phyloP scores from a whole-genome alignment of 2,113 vertebrate species.

The Labeo rohita region DNA sequence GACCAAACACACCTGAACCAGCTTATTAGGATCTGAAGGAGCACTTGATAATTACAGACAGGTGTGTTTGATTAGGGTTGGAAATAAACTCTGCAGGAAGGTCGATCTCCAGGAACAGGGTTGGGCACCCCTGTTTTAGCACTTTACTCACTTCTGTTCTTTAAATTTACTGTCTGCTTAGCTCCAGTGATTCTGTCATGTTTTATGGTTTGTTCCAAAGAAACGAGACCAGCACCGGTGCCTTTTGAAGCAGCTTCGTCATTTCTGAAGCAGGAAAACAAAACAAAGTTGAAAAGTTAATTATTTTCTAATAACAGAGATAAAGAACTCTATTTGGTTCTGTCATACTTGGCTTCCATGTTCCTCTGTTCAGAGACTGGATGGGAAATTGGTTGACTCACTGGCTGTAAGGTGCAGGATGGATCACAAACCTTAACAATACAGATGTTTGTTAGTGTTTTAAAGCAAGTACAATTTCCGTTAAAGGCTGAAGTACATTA shows the following conservation, averaged over 20 bases:
- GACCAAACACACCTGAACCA: too few relatives aligned
- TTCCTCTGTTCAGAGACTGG: neutral
- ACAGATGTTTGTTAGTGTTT: neutral
- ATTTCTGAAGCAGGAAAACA: neutral
- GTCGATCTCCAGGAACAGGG: too few relatives aligned
- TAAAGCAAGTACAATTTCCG: neutral
- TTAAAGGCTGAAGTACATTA: neutral
- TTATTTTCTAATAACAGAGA: neutral
- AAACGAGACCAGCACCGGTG: conserved; percentile 28
- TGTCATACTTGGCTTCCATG: conserved; percentile 35
- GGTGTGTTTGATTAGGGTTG: too few relatives aligned
- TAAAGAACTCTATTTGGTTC: neutral
- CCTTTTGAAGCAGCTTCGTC: conserved; percentile 20
- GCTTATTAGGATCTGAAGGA: too few relatives aligned
- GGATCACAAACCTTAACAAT: conserved; percentile 42
- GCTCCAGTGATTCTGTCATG: conserved; percentile 2
- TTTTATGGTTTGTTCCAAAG: conserved; percentile 28
- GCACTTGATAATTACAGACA: too few relatives aligned
- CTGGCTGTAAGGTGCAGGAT: neutral
- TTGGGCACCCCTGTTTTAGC: too few relatives aligned
- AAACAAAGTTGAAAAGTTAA: neutral
- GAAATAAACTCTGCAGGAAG: too few relatives aligned
- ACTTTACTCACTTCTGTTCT: conserved; percentile 44
- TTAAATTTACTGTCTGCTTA: conserved; percentile 32
- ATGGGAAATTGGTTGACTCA: neutral